Evolutionary conservation across 2,888 invertebrate species (phyloP).

Genomic region (Oscheius sp.): DNA sequence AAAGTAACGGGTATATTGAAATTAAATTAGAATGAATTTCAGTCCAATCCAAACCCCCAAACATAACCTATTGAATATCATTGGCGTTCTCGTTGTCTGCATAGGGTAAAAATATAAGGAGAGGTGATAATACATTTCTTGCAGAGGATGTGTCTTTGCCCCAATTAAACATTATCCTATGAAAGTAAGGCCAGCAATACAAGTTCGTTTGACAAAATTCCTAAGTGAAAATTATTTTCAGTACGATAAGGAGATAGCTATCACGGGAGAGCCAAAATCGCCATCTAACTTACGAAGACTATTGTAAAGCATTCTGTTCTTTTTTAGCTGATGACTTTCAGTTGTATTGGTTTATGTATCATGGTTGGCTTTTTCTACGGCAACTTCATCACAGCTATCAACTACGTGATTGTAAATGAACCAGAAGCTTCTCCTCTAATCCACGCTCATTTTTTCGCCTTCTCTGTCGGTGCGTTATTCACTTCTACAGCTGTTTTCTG

Average conservation of each 20-base stretch:
- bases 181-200: conserved; percentile 48
- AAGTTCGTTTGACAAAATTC: no score
- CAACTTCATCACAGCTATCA: conserved; percentile 59
- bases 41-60: conserved; percentile 41
- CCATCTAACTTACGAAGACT: conserved; percentile 8
- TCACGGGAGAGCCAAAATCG: conserved; percentile 29
- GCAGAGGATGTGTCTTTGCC: conserved; percentile 50
- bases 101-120: conserved; percentile 48
- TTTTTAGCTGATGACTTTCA: conserved; percentile 31
- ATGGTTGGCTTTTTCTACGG: conserved; percentile 58
- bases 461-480: conserved; percentile 75
- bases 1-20: conserved; percentile 31
- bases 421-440: conserved; percentile 54
- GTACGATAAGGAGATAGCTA: neutral
- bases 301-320: neutral
- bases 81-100: conserved; percentile 56
- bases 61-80: conserved; percentile 50
- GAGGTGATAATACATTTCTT: neutral
- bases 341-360: conserved; percentile 47
- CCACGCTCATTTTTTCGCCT: conserved; percentile 75
- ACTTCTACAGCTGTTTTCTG: conserved; percentile 74
- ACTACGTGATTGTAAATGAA: conserved; percentile 43
- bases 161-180: conserved; percentile 54
- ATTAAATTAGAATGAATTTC: neutral
- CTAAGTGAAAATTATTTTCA: conserved; percentile 30